Conservation (phyloP, 2,113 vertebrate species). For the Phyllostomus discolor region DNA sequence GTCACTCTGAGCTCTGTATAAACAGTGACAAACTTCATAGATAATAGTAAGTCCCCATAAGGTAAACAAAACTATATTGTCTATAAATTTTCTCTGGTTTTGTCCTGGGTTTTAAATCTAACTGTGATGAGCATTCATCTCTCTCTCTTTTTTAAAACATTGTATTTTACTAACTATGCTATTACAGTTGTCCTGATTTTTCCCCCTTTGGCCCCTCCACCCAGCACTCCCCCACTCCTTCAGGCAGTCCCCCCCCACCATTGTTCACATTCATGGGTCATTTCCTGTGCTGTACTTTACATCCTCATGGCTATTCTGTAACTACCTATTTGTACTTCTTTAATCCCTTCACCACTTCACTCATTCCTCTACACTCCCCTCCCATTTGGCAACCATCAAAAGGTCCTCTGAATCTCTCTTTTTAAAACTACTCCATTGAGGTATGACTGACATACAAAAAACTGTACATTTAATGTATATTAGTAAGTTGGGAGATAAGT, state of each 20-base stretch:
- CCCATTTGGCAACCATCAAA: too few species aligned
- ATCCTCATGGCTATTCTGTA: too few species aligned
- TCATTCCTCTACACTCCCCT: too few species aligned
- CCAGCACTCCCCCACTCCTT: too few species aligned
- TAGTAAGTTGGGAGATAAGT: not conserved
- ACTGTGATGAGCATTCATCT: not conserved
- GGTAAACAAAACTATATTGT: conserved; percentile 55
- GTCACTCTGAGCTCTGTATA: conserved; percentile 30
- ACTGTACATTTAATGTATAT: not conserved
- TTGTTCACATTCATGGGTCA: too few species aligned
- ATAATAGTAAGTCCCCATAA: conserved; percentile 63
- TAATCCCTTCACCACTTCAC: too few species aligned
- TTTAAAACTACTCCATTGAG: not conserved
- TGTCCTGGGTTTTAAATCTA: conserved; percentile 46
- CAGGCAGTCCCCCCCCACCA: too few species aligned
- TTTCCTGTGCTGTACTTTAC: too few species aligned
- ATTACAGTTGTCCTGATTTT: too few species aligned
- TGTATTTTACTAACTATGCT: too few species aligned
- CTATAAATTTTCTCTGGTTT: conserved; percentile 63
- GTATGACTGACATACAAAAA: not conserved
- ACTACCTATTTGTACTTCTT: too few species aligned
- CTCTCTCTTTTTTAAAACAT: not conserved
- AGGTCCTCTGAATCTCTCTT: not conserved
- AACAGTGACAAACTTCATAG: conserved; percentile 59
- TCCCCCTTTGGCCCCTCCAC: too few species aligned